Evolutionary conservation across 2,113 vertebrate genomes (phyloP).

Genomic region (Toxostoma redivivum): DNA sequence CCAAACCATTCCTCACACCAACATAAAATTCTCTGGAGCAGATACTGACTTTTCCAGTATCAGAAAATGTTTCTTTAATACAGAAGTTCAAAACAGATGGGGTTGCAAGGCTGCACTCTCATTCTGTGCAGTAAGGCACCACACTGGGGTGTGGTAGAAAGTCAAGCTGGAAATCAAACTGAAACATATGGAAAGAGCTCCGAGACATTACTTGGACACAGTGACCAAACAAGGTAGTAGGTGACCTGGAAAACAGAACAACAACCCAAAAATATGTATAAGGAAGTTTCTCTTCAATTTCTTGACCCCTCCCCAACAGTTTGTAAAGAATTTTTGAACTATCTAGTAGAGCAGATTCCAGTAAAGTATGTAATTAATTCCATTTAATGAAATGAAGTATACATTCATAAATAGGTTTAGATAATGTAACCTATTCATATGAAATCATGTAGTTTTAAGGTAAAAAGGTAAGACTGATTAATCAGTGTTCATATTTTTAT

Average conservation of each 20-base stretch:
- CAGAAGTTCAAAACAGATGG: neutral
- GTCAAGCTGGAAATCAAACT: neutral
- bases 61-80: neutral
- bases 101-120: neutral
- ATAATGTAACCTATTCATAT: neutral
- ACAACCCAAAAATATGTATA: rapidly evolving
- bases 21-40: neutral
- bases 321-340: neutral
- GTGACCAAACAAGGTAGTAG: neutral
- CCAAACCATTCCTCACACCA: neutral
- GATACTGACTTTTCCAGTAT: neutral
- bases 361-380: neutral
- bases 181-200: neutral
- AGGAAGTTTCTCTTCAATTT: neutral
- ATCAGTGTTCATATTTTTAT: neutral
- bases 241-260: neutral
- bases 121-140: neutral
- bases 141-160: rapidly evolving
- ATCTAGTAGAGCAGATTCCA: neutral
- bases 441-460: neutral
- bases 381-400: neutral
- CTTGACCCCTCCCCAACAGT: neutral
- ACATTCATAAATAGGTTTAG: neutral
- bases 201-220: neutral
- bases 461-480: neutral